These are phyloP conservation scores for Torymus aiolomorphi DNA, from an alignment of 2,888 invertebrate species.

Conservation along the genomic window DNA sequence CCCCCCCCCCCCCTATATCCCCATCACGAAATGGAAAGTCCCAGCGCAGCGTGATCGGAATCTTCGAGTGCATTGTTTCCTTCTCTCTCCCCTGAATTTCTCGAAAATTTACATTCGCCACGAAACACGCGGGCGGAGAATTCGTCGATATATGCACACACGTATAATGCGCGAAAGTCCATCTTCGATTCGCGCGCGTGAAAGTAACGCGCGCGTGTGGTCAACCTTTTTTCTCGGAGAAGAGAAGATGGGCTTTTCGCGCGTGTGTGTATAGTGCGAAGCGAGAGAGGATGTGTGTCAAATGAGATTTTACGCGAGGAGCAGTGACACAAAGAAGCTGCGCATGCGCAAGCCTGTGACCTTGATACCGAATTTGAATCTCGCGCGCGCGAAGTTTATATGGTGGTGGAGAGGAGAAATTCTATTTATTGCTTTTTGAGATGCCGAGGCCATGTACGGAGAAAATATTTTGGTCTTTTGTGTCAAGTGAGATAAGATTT, in stretches of 20 bases:
- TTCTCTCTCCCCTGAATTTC: constrained; percentile 17
- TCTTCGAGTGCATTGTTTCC: not conserved
- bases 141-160: constrained; percentile 10
- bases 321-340: constrained; percentile 9
- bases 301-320: constrained; percentile 17
- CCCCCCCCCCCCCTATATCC: too few relatives aligned
- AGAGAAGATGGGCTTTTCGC: too few relatives aligned
- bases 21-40: constrained; percentile 6
- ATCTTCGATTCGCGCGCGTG: not conserved
- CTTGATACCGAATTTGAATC: constrained; percentile 37
- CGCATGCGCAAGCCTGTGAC: constrained; percentile 5
- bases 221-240: constrained; percentile 7
- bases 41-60: constrained; percentile 10
- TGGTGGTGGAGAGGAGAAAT: constrained; percentile 21
- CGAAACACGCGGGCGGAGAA: not conserved
- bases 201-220: constrained; percentile 1
- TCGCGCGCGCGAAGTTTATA: not conserved
- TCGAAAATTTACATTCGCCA: constrained; percentile 32
- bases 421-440: not conserved
- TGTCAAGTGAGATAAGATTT: not conserved
- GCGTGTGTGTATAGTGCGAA: too few relatives aligned
- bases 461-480: constrained; percentile 10
- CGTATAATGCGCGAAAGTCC: constrained; percentile 15
- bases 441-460: not conserved
- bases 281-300: constrained; percentile 27